Percentiles rank a stretch among this genome's conserved stretches.
Conservation (phyloP, 2,113 vertebrate genomes). For the Notothenia coriiceps region DNA sequence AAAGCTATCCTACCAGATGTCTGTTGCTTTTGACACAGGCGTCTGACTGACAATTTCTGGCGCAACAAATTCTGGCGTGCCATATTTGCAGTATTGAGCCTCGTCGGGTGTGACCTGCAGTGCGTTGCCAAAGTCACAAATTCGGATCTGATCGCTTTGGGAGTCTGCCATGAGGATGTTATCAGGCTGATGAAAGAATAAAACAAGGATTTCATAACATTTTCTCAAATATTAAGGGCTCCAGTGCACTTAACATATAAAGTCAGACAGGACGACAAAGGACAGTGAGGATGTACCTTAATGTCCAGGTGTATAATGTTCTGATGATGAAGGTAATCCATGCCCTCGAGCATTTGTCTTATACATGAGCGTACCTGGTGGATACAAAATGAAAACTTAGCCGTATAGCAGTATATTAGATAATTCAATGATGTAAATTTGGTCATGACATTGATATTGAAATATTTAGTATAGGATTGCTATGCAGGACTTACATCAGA, state of each 20-base stretch:
- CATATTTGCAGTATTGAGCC: slow-evolving; percentile 94
- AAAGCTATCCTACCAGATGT: slow-evolving; percentile 89
- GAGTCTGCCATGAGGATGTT: slow-evolving; percentile 94
- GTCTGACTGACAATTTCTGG: slow-evolving; percentile 97
- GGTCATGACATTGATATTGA: not conserved
- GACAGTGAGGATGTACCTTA: slow-evolving; percentile 82
- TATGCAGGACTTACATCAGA: slow-evolving; percentile 88
- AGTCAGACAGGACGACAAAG: too few species aligned
- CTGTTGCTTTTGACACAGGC: slow-evolving; percentile 92
- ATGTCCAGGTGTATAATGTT: slow-evolving; percentile 94
- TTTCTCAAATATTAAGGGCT: not conserved
- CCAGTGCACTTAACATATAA: not conserved
- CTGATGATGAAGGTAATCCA: slow-evolving; percentile 91
- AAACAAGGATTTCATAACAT: not conserved
- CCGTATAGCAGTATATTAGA: not conserved
- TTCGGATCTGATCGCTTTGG: slow-evolving; percentile 90
- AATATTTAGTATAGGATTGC: not conserved
- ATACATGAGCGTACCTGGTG: slow-evolving; percentile 90
- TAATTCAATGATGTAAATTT: not conserved
- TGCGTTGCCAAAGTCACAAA: slow-evolving; percentile 96
- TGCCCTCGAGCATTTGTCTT: slow-evolving; percentile 91
- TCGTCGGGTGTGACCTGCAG: slow-evolving; percentile 88
- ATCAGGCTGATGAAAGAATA: slow-evolving; percentile 87
- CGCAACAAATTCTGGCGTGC: slow-evolving; percentile 95
- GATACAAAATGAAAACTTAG: slow-evolving; percentile 1